Percentiles rank a stretch among this genome's conserved stretches.
phyloP scores from a whole-genome alignment of 2,888 invertebrate species.

The Polymixis flavicincta region DNA sequence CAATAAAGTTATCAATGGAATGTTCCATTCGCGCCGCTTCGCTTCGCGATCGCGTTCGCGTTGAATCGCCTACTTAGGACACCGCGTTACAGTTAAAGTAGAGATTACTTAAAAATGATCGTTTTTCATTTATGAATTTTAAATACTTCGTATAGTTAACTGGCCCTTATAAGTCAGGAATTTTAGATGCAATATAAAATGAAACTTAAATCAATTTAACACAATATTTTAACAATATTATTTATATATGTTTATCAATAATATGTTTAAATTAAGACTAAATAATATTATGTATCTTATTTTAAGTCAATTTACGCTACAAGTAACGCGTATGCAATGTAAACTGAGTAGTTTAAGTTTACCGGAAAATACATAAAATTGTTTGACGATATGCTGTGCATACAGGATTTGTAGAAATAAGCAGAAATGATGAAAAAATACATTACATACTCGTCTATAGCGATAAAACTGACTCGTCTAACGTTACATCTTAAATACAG shows the following conservation, averaged over 20 bases:
- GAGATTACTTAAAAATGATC: constrained; percentile 7
- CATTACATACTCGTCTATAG: constrained; percentile 1
- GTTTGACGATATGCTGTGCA: not conserved
- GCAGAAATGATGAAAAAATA: not conserved
- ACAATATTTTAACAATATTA: constrained; percentile 44
- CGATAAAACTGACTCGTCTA: constrained; percentile 7
- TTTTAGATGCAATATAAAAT: constrained; percentile 52
- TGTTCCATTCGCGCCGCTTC: too few species aligned
- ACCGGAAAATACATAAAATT: not conserved
- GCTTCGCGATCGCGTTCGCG: too few species aligned
- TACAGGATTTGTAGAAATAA: not conserved
- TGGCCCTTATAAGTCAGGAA: constrained; percentile 55
- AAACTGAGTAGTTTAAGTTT: constrained; percentile 18
- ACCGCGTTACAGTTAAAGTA: not conserved
- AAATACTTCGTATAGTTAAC: constrained; percentile 32
- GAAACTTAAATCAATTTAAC: constrained; percentile 48
- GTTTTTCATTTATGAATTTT: constrained; percentile 22
- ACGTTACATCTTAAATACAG: constrained; percentile 5
- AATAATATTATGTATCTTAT: constrained; percentile 45
- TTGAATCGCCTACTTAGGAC: too few species aligned
- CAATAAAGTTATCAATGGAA: too few species aligned
- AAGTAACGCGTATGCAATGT: not conserved
- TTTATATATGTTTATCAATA: constrained; percentile 35
- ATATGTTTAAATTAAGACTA: constrained; percentile 51
- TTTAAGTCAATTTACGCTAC: constrained; percentile 20